Base-by-base conservation (phyloP, 2,888 invertebrate species). In the Molanna angustata region DNA sequence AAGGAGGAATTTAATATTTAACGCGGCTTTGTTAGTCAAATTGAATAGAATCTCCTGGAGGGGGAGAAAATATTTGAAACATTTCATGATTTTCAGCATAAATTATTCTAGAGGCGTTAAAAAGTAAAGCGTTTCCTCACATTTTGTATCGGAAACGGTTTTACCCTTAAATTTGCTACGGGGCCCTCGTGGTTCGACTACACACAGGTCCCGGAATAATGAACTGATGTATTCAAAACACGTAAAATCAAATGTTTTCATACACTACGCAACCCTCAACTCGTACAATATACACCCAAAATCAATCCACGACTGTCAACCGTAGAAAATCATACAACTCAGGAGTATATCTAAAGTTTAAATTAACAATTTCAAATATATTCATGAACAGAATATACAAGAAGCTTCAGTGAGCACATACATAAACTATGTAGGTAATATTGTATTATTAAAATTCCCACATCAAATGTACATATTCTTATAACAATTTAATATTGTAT, bases 1-100 rank as follows among this genome's bases (percentile, higher is more conserved):
- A 32, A 50, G 27, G 43, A 27, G 42, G 44, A 35, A 35, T 50
- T 50, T 44, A 58, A 58, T 54, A 54, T 58, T 58, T 58, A 49
- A 40, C 33, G 47, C 51, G 46, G 57, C 57, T 58, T 58, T 58
- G 57, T 58, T 58, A 52, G 33, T 43, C 49, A 54, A 55, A 54
- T 58, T 52, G 52, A 55, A 58, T 54, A 48, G 51, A 43, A 47
- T 32, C 48, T 31, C 39, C 35, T 16, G 27, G 14, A 27, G 14
- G 43, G 19, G 46, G 27, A 20, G 41, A 20, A 19, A 32, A 33
- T 49, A 20, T 53, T 48, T 49, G 42, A 54, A 57, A 42, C 52
- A 57, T 54, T 54, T 54, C 46, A 49, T 55, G 57, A 51, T 45
- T 51, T 49, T 48, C 49, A 20, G 48, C 19, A 47, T 52, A 55